phyloP scores from a whole-genome alignment of 2,888 invertebrate genomes.

The Lithophane semibrunnea region DNA sequence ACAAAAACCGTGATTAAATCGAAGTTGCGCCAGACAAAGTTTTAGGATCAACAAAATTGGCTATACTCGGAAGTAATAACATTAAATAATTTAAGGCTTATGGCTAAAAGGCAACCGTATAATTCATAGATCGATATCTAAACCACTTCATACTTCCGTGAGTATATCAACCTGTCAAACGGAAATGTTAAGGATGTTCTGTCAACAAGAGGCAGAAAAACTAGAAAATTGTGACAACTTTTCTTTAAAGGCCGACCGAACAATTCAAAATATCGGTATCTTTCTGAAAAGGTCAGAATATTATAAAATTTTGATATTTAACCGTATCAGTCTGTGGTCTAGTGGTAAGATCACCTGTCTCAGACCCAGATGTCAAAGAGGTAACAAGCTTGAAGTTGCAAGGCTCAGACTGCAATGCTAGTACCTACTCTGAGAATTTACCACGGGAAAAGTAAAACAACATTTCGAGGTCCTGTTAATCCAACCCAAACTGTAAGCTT shows the following conservation, averaged over 20 bases:
- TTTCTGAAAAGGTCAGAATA: not conserved
- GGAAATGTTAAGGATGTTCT: not conserved
- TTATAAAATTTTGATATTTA: not conserved
- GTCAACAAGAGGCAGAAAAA: not conserved
- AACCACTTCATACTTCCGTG: not conserved
- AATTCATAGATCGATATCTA: slow-evolving; percentile 8
- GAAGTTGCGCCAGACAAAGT: not conserved
- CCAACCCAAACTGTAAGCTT: not conserved
- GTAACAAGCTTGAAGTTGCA: not conserved
- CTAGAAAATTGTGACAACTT: not conserved
- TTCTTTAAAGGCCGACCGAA: not conserved
- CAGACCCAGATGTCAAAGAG: not conserved
- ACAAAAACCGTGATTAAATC: not conserved
- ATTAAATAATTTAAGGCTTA: slow-evolving; percentile 5
- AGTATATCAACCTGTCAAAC: not conserved
- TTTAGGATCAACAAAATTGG: not conserved
- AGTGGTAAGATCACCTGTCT: too few species aligned
- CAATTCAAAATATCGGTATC: not conserved
- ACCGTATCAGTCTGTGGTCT: too few species aligned
- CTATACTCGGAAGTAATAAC: not conserved
- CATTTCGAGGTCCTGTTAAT: not conserved
- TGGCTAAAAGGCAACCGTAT: not conserved
- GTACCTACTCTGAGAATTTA: not conserved
- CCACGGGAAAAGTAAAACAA: not conserved
- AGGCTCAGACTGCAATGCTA: not conserved